Evolutionary conservation across 2,797 vertebrate genomes (phyloP).

Genomic region (Helostoma temminkii): DNA sequence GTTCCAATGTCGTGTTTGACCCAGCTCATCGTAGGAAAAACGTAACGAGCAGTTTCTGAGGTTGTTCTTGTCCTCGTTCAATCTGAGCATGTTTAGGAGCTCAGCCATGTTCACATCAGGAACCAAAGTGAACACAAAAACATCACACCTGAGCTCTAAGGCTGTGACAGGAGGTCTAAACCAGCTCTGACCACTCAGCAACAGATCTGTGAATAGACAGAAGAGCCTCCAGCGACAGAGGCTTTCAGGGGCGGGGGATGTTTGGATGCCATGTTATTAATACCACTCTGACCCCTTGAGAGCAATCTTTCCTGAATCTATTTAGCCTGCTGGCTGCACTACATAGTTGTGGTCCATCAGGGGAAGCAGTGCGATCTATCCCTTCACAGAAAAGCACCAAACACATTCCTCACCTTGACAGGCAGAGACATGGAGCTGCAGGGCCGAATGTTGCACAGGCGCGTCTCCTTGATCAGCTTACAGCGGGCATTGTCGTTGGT

Average conservation of each 20-base stretch:
- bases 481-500: constrained; percentile 87
- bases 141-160: too few relatives aligned
- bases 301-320: constrained; percentile 54
- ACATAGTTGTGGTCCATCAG: constrained; percentile 27
- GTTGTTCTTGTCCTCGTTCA: background rate
- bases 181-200: constrained; percentile 54
- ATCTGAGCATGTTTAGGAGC: background rate
- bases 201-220: constrained; percentile 67
- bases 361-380: constrained; percentile 29
- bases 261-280: constrained; percentile 69
- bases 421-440: constrained; percentile 84
- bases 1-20: too few relatives aligned
- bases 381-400: constrained; percentile 30
- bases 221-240: constrained; percentile 27
- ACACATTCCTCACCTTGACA: constrained; percentile 81
- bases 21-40: too few relatives aligned
- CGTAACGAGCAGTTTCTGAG: background rate
- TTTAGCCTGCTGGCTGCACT: constrained; percentile 40
- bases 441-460: constrained; percentile 86
- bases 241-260: constrained; percentile 14
- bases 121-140: too few relatives aligned
- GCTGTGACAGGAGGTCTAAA: background rate
- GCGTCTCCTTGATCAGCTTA: constrained; percentile 87
- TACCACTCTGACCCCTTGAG: constrained; percentile 58
- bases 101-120: too few relatives aligned